Base-by-base conservation (phyloP, 2,888 invertebrate species). In the Drosophila eohydei region DNA sequence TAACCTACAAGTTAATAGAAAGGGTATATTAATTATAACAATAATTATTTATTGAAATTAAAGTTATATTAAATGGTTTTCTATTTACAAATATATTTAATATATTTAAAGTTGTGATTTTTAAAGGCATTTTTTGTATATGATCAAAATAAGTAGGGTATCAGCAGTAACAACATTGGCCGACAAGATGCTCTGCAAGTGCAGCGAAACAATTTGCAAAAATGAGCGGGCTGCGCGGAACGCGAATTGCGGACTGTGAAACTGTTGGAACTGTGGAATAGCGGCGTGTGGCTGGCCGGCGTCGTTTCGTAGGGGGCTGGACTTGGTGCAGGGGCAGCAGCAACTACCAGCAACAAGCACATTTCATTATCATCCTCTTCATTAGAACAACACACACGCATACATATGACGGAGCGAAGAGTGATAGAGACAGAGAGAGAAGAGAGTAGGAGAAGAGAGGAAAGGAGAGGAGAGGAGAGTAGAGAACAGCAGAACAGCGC, bases 321-420 rank as follows among this genome's bases (percentile, higher is more conserved):
- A 64, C 68, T 68, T 62, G 65, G 61, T 46, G 51, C 51, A 60
- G 69, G 68, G 71, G 60, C 44, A 69, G 71, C 50, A 59, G 65
- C 21, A 48, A 56, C 67, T 71, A 70, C 61, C 74, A 65, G 83
- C 81, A 70, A 67, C 73, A 72, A 78, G 64, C 80, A 65, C 81
- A 80, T 83, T 83, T 85, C 84, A 85, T 85, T 84, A 88, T 88
- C 89, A 81, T 76, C 75, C 78, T 86, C 89, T 86, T 88, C 88
- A 85, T 86, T 89, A 86, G 89, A 84, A 76, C 69, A 69, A 46
- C 65, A 71, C 69, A 63, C 71, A 11, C 55, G 40, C 54, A 38
- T 26, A 41, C 43, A 32, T 11, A 38, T n/a, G 21, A 2, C 4
- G 4, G 12, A 14, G 58, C 32, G 40, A 41, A 71, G 32, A 38